phyloP scores from a whole-genome alignment of 2,797 vertebrate species.

The Cyprinodon diabolis region DNA sequence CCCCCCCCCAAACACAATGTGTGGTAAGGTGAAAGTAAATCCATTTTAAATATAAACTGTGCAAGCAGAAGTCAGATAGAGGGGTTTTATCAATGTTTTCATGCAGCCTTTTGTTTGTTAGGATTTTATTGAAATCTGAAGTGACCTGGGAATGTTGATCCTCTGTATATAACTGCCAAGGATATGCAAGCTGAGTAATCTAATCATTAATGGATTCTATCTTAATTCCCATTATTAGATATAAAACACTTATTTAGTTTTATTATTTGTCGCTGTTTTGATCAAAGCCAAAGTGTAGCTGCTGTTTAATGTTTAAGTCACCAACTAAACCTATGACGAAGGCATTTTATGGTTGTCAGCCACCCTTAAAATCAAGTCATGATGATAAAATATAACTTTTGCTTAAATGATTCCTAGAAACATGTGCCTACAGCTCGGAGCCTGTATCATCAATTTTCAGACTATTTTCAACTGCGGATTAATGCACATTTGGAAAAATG shows the following conservation, averaged over 20 bases:
- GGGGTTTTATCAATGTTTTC: neutral
- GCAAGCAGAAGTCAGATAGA: neutral
- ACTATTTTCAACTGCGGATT: conserved; percentile 1
- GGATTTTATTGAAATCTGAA: neutral
- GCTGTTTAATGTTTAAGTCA: neutral
- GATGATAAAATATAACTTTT: neutral
- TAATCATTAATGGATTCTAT: too few relatives aligned
- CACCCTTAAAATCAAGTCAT: neutral
- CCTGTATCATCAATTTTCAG: neutral
- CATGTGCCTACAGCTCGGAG: neutral
- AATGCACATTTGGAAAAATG: neutral
- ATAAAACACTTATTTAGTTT: too few relatives aligned
- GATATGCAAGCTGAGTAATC: neutral
- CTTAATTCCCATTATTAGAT: too few relatives aligned
- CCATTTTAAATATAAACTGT: neutral
- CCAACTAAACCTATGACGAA: neutral
- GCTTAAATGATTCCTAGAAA: neutral
- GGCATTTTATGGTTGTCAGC: conserved; percentile 2
- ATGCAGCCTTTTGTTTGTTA: neutral
- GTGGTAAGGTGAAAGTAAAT: neutral
- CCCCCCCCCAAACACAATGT: neutral
- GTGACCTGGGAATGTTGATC: neutral
- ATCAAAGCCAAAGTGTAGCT: neutral
- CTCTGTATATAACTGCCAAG: neutral
- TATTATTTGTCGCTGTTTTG: too few relatives aligned